Evolutionary conservation across 2,888 invertebrate genomes (phyloP).

Genomic region (Charanyca ferruginea): DNA sequence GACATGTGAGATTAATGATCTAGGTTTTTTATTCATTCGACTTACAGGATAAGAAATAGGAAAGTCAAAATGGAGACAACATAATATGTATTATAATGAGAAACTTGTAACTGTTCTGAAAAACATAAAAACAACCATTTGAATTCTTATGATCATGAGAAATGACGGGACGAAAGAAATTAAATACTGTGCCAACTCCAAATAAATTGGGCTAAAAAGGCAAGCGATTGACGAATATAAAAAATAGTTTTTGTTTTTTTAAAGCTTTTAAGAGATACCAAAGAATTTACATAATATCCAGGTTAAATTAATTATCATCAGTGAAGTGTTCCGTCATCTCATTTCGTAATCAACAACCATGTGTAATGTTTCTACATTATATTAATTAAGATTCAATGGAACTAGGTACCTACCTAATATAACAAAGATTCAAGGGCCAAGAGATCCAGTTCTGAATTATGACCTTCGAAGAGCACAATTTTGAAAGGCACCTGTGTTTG

Average conservation of each 20-base stretch:
- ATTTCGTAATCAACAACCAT: constrained; percentile 14
- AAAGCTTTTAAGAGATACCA: too few species aligned
- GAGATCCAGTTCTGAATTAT: constrained; percentile 18
- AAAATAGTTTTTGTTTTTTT: too few species aligned
- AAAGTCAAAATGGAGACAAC: neutral
- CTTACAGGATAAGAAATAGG: neutral
- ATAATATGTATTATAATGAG: neutral
- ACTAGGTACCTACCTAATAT: constrained; percentile 1
- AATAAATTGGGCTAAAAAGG: too few species aligned
- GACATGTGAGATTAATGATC: constrained; percentile 19
- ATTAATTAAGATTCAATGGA: constrained; percentile 29
- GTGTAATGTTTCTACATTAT: constrained; percentile 8
- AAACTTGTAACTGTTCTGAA: neutral
- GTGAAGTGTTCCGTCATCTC: constrained; percentile 6
- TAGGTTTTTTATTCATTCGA: constrained; percentile 9
- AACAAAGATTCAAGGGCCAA: constrained; percentile 14
- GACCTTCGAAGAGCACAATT: constrained; percentile 1
- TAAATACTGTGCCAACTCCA: too few species aligned
- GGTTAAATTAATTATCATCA: constrained; percentile 18
- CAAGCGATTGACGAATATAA: too few species aligned
- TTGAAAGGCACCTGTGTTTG: neutral
- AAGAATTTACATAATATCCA: too few species aligned
- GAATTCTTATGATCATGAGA: too few species aligned
- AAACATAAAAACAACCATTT: too few species aligned
- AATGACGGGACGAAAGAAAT: too few species aligned